These are phyloP conservation scores for Cololabis saira DNA, from an alignment of 2,113 vertebrate species.

Conservation along the genomic window DNA sequence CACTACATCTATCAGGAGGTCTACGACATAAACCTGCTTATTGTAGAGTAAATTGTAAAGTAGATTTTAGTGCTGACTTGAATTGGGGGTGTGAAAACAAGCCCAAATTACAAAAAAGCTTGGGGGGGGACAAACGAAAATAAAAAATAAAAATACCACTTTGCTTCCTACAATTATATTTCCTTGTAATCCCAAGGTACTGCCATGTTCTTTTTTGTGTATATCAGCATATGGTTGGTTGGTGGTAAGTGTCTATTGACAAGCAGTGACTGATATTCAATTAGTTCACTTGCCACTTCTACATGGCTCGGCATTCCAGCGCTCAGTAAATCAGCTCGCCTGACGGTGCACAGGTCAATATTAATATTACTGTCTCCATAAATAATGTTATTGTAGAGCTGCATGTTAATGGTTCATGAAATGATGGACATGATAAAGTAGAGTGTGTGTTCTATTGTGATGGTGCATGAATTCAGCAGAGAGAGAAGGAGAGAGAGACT, in stretches of 20 bases:
- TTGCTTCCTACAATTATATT: no score
- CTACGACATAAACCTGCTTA: constrained; percentile 16
- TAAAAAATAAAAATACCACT: no score
- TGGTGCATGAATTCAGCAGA: constrained; percentile 44
- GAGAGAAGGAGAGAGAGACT: constrained; percentile 39
- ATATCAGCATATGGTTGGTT: constrained; percentile 3
- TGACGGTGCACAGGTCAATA: constrained; percentile 71
- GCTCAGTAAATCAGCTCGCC: constrained; percentile 63
- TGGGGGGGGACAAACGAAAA: no score
- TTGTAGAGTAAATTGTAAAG: no score
- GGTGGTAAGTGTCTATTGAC: constrained; percentile 33
- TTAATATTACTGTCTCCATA: constrained; percentile 76
- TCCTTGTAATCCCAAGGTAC: no score
- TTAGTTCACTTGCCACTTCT: constrained; percentile 64
- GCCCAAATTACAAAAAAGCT: background rate
- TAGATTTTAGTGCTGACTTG: background rate
- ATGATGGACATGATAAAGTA: constrained; percentile 66
- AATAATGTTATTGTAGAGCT: constrained; percentile 76
- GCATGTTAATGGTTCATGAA: constrained; percentile 72
- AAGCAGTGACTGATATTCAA: constrained; percentile 67
- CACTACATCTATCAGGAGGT: constrained; percentile 19
- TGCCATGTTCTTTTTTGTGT: constrained; percentile 1
- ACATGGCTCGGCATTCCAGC: constrained; percentile 50
- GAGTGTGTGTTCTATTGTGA: constrained; percentile 40
- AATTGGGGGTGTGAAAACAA: constrained; percentile 15